phyloP scores from a whole-genome alignment of 2,113 vertebrate species.

The Pseudolaguvia tuberculata region DNA sequence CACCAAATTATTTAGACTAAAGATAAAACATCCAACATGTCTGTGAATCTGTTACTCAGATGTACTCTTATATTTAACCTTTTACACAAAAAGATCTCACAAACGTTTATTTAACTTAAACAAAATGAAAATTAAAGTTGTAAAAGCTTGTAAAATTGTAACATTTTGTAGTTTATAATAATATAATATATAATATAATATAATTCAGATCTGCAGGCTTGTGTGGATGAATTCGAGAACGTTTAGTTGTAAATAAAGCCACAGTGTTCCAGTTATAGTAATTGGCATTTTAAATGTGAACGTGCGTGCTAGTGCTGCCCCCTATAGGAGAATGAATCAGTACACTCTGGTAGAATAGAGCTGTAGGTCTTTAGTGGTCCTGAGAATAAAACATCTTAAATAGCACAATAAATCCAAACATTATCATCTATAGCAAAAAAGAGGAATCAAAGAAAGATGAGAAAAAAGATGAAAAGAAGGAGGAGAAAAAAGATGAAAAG shows the following conservation, averaged over 20 bases:
- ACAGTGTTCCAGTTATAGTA: background rate
- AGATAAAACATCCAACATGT: background rate
- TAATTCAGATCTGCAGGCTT: too few relatives aligned
- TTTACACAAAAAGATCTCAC: background rate
- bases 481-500: slow-evolving; percentile 67
- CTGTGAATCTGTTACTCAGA: background rate
- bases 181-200: too few relatives aligned
- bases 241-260: background rate
- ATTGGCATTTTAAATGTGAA: background rate
- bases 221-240: too few relatives aligned
- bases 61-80: too few relatives aligned
- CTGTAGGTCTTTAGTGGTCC: slow-evolving; percentile 12
- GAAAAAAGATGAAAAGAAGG: slow-evolving; percentile 78
- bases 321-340: slow-evolving; percentile 53
- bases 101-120: background rate
- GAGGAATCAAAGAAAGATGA: slow-evolving; percentile 72
- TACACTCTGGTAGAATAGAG: slow-evolving; percentile 27
- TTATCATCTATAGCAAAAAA: slow-evolving; percentile 76
- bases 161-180: too few relatives aligned
- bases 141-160: too few relatives aligned
- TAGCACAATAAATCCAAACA: slow-evolving; percentile 26
- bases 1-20: background rate
- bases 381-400: background rate
- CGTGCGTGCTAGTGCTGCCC: slow-evolving; percentile 31
- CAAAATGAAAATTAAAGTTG: too few relatives aligned